These are phyloP conservation scores for Corythucha ciliata DNA, from an alignment of 2,888 invertebrate species.

Conservation along the genomic window DNA sequence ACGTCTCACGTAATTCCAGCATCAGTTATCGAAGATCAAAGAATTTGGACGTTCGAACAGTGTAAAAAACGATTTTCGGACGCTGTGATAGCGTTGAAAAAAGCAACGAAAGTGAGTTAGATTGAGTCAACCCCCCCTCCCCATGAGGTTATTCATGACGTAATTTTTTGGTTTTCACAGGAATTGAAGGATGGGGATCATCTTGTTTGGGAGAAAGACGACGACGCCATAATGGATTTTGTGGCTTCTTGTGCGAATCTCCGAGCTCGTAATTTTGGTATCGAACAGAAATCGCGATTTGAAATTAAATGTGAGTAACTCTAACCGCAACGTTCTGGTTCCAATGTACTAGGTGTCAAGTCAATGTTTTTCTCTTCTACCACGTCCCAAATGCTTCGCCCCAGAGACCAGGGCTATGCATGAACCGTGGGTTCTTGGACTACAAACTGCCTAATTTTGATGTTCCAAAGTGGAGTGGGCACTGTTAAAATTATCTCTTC, in stretches of 20 bases:
- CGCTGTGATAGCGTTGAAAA: conserved; percentile 41
- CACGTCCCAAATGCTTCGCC: too few relatives aligned
- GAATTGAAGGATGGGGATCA: conserved; percentile 48
- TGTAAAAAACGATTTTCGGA: conserved; percentile 61
- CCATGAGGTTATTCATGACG: too few relatives aligned
- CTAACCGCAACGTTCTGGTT: too few relatives aligned
- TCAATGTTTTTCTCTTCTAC: too few relatives aligned
- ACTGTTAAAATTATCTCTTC: too few relatives aligned
- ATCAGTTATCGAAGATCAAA: conserved; percentile 54
- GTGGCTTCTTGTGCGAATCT: conserved; percentile 93
- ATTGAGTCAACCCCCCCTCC: not conserved
- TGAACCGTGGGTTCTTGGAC: too few relatives aligned
- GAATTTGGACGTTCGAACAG: conserved; percentile 68
- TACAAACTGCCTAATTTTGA: too few relatives aligned
- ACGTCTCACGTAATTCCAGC: conserved; percentile 44
- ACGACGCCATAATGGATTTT: conserved; percentile 86
- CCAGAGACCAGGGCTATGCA: too few relatives aligned
- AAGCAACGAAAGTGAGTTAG: conserved; percentile 14
- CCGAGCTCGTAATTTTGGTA: conserved; percentile 80
- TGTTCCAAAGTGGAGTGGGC: too few relatives aligned
- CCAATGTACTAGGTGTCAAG: too few relatives aligned
- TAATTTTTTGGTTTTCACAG: conserved; percentile 22
- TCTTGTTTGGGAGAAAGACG: conserved; percentile 97
- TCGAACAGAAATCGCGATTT: conserved; percentile 76
- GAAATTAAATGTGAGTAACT: conserved; percentile 78